Base-by-base conservation (phyloP, 2,113 vertebrate genomes). In the Patagioenas fasciata region DNA sequence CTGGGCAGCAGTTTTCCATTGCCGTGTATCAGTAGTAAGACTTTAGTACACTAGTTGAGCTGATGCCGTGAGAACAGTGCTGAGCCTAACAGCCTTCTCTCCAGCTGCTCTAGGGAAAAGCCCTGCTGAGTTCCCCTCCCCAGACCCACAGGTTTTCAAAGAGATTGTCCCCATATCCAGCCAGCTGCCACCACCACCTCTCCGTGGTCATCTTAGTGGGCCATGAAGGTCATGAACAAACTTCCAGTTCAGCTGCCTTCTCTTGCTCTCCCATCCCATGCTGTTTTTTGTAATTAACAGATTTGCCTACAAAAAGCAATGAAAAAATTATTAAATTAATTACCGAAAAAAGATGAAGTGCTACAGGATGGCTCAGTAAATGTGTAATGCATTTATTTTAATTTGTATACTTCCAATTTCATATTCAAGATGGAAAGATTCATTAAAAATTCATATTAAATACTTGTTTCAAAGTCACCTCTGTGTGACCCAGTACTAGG, bases 311-410 rank as follows among this genome's bases (percentile, higher is more conserved):
- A 50, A 79, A 93, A 72, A 72, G 8, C 15, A 34, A 60, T 53
- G 18, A 29, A 78, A 91, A 80, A 42, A 53, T 17, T 17, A 61
- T 13, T 5, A 38, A 58, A 50, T 75, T 56, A 61, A 42, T 70
- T 47, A 24, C 31, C 44, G n/a, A 47, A 47, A 60, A 80, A 69
- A 34, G 26, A 6, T 36, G 15, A 86, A 64, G 50, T 53, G n/a
- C 69, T 90, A 71, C 44, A 50, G 80, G 72, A 81, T 80, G 80
- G 67, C 85, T 96, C 88, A 88, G 88, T 80, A 84, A 80, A 82
- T 57, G 5, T 32, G 4, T n/a, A 84, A 48, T 36, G 21, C 53
- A 26, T 12, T 58, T 87, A n/a, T n/a, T 75, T 89, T 80, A 44
- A 64, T 15, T 78, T 51, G 7, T 16, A 31, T 60, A 65, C 9